A percentile compares a stretch with the other conserved stretches of the same genome.
Conservation (phyloP, 2,888 invertebrate genomes). For the Cecidostiba fungosa region DNA sequence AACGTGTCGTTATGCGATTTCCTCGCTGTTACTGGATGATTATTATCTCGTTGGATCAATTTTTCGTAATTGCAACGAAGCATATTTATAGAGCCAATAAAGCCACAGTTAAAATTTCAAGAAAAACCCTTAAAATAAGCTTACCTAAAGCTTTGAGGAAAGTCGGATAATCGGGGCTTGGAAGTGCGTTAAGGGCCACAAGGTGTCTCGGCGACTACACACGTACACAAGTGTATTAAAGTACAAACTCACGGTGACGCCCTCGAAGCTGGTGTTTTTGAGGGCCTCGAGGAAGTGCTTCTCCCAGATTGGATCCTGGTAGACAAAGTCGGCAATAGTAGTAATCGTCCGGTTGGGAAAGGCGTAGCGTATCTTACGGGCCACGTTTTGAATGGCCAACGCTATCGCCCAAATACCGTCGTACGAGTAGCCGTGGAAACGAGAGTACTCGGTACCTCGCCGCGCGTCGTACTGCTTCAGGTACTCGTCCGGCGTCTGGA, state of each 20-base stretch:
- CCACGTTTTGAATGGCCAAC: conserved; percentile 94
- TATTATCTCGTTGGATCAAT: too few species aligned
- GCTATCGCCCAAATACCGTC: conserved; percentile 99
- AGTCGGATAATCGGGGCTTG: conserved; percentile 4
- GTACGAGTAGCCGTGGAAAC: conserved; percentile 98
- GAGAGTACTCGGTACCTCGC: conserved; percentile 91
- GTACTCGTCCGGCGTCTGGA: conserved; percentile 95
- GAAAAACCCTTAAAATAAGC: not conserved
- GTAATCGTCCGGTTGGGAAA: conserved; percentile 88
- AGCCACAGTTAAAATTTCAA: not conserved
- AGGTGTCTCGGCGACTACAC: not conserved
- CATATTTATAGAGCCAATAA: not conserved
- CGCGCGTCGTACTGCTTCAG: conserved; percentile 91
- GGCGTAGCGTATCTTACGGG: conserved; percentile 86
- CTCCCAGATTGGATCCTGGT: conserved; percentile 94
- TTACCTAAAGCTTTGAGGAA: not conserved
- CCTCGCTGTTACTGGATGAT: not conserved
- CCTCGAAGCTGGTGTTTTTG: conserved; percentile 95
- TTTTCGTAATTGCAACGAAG: too few species aligned
- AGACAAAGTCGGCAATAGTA: conserved; percentile 86
- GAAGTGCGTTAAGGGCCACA: not conserved
- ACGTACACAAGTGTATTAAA: not conserved
- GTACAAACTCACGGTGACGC: conserved; percentile 86
- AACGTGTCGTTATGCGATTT: not conserved
- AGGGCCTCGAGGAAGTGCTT: conserved; percentile 92